Percentiles rank a stretch among this genome's conserved stretches.
Conservation (phyloP, 2,113 vertebrate genomes). For the Macroglossus sobrinus region DNA sequence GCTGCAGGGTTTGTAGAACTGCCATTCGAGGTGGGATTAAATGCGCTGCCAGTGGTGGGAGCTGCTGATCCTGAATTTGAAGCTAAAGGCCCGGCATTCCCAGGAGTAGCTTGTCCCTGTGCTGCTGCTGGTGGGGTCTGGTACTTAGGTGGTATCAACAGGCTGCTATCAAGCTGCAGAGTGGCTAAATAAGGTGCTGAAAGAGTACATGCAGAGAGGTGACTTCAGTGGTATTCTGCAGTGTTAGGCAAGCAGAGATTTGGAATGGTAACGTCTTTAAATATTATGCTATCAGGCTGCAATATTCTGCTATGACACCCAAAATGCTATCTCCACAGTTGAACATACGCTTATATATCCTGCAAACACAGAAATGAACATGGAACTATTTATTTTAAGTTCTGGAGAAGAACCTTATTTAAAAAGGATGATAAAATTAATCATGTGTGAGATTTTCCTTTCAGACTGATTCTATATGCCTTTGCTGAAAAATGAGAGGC, state of each 20-base stretch:
- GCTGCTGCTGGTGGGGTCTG: constrained; percentile 80
- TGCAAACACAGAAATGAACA: neutral
- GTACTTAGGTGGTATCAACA: constrained; percentile 90
- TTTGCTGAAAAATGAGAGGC: neutral
- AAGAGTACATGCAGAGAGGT: constrained; percentile 20
- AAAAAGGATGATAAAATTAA: neutral
- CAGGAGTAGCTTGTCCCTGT: constrained; percentile 78
- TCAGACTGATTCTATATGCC: neutral
- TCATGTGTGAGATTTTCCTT: neutral
- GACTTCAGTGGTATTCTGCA: neutral
- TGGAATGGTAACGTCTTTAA: neutral
- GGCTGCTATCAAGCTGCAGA: constrained; percentile 92
- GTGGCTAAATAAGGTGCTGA: constrained; percentile 94
- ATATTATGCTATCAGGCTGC: neutral
- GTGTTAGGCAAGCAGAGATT: neutral
- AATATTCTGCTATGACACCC: neutral
- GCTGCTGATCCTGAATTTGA: constrained; percentile 64
- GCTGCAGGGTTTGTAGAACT: constrained; percentile 73
- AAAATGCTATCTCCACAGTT: neutral
- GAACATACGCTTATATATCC: neutral
- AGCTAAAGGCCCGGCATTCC: constrained; percentile 72
- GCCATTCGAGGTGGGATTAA: constrained; percentile 79
- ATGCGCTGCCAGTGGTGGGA: constrained; percentile 74
- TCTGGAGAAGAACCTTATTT: neutral
- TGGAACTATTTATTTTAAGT: neutral